These are phyloP conservation scores for Camelus dromedarius DNA, from an alignment of 2,113 vertebrate genomes.

Conservation along the genomic window DNA sequence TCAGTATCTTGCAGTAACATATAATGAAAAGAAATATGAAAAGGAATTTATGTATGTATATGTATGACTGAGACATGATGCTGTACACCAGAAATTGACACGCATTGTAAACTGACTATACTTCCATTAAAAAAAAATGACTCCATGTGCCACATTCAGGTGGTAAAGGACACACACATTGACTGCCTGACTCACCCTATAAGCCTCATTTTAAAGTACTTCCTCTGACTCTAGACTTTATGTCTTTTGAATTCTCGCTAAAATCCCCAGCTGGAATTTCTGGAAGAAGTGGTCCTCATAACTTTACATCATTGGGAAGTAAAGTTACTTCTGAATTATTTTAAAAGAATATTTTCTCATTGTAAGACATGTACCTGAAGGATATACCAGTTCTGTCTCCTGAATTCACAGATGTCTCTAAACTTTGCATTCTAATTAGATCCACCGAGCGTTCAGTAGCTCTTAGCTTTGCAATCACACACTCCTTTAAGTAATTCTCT, in stretches of 20 bases:
- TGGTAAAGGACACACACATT: neutral
- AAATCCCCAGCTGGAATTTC: neutral
- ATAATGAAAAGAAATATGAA: too few species aligned
- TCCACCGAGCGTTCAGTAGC: neutral
- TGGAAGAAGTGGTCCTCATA: neutral
- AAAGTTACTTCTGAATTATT: constrained; percentile 35
- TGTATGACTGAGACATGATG: too few species aligned
- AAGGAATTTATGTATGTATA: too few species aligned
- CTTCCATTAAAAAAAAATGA: neutral
- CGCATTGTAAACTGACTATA: too few species aligned
- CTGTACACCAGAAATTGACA: too few species aligned
- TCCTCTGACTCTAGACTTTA: neutral
- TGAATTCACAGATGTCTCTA: constrained; percentile 7
- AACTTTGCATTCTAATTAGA: constrained; percentile 18
- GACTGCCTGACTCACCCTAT: neutral
- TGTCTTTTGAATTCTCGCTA: neutral
- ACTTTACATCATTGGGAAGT: neutral
- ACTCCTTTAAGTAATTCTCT: neutral
- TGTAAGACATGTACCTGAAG: neutral
- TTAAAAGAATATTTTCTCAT: constrained; percentile 15
- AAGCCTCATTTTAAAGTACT: neutral
- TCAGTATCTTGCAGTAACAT: too few species aligned
- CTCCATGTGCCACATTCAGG: neutral
- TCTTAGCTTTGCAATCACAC: neutral
- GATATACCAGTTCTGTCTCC: neutral